Evolutionary conservation across 2,888 invertebrate species (phyloP), one percentile per base, ranked within the genome.

Genomic region (Ennomos quercinarius): DNA sequence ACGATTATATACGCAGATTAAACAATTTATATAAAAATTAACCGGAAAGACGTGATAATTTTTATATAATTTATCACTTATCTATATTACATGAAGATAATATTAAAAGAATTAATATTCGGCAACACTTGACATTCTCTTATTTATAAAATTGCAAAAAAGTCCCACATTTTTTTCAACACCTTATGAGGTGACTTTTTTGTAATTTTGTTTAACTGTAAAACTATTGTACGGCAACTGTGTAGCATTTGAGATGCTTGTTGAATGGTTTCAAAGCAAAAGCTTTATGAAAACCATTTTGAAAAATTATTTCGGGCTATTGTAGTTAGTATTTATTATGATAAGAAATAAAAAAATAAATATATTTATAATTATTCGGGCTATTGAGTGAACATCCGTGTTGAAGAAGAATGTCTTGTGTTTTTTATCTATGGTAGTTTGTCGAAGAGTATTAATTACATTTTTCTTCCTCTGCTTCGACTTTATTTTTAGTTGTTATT

Each of bases 111-210:
- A 87, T 86, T 85, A 81, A 82, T 91, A 90, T 91, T 91, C 91
- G 83, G 92, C 92, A 92, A 92, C 92, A 92, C 91, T 91, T 91
- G 91, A 91, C 91, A 91, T 91, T 90, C 90, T 73, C 73, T 78
- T 82, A 81, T 61, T 55, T n/a, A 67, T 64, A 65, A 61, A 67
- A 80, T 79, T 80, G 77, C 77, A 78, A 77, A 76, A 78, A 68
- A 76, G 67, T 60, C 66, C 66, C 62, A 17, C 70, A 10, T 9
- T 9, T 11, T 66, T 68, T 63, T 58, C 55, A 62, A 37, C 57
- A 60, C 41, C 34, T 51, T 45, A 52, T 47, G 51, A 59, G 59
- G 67, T 70, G 66, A 62, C 73, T 75, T 73, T 73, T 76, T 74
- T 78, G 75, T 75, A 80, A 80, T 70, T 61, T 66, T 48, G 17